Evolutionary conservation across 2,888 invertebrate genomes (phyloP).

Genomic region (Synanthedon formicaeformis): DNA sequence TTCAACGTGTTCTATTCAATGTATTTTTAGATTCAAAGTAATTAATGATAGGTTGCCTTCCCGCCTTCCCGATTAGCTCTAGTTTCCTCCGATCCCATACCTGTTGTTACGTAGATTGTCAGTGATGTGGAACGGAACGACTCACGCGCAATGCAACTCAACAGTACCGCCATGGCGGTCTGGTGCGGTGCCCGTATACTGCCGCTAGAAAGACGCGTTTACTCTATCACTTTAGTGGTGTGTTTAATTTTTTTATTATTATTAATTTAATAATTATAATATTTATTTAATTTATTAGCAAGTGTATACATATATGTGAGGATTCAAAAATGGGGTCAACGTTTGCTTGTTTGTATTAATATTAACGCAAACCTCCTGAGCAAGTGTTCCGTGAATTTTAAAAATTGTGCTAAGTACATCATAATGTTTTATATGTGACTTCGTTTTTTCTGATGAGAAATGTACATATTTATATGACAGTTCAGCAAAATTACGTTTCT

Average conservation of each 20-base stretch:
- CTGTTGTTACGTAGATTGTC: slow-evolving; percentile 1
- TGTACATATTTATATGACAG: no score
- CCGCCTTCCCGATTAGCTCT: slow-evolving; percentile 2
- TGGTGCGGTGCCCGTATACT: slow-evolving; percentile 66
- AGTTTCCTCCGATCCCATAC: slow-evolving; percentile 1
- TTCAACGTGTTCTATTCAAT: not conserved
- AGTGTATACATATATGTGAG: no score
- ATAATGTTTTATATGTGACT: no score
- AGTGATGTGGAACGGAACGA: slow-evolving; percentile 20
- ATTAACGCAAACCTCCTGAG: slow-evolving; percentile 1
- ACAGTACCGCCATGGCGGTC: slow-evolving; percentile 63
- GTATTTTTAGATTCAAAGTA: slow-evolving; percentile 1
- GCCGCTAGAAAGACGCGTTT: slow-evolving; percentile 59
- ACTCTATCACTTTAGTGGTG: slow-evolving; percentile 62
- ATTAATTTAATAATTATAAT: not conserved
- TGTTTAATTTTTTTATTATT: slow-evolving; percentile 15
- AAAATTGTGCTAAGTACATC: not conserved
- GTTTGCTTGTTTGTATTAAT: no score
- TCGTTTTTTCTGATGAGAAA: no score
- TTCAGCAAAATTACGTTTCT: no score
- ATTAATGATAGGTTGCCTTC: slow-evolving; percentile 1
- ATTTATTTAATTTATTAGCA: no score
- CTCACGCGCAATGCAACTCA: slow-evolving; percentile 15
- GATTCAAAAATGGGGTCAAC: no score
- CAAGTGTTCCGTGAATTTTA: slow-evolving; percentile 1